Conservation (phyloP, 2,113 vertebrate species). For the Benthochromis sp. region DNA sequence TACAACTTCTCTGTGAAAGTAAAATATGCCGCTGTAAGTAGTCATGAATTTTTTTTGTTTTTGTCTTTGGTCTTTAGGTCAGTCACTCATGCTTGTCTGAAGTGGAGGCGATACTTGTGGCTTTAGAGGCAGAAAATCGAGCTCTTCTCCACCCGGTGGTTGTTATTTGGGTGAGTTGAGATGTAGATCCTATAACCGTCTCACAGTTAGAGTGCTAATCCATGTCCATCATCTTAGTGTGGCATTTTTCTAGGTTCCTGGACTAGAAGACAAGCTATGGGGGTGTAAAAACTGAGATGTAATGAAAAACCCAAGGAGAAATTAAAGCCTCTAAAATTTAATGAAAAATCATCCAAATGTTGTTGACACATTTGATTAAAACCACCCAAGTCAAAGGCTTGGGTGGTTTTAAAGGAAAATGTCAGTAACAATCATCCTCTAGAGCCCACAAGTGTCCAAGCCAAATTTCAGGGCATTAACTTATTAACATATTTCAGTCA, state of each 20-base stretch:
- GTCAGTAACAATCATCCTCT: background rate
- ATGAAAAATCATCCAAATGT: background rate
- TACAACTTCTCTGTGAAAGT: background rate
- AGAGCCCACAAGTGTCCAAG: background rate
- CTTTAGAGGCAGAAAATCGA: constrained; percentile 31
- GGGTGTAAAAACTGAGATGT: background rate
- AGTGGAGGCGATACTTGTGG: constrained; percentile 15
- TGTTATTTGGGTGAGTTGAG: constrained; percentile 65
- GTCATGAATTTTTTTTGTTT: background rate
- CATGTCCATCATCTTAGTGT: background rate
- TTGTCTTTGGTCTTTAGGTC: constrained; percentile 31
- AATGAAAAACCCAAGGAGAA: background rate
- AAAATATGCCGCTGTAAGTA: background rate
- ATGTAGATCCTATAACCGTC: background rate
- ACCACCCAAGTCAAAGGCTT: background rate
- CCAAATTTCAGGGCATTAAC: background rate
- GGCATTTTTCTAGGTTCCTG: background rate
- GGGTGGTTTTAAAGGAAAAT: background rate
- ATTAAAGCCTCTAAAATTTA: background rate
- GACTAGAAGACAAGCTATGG: background rate
- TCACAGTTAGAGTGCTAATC: background rate
- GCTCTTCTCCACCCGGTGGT: constrained; percentile 62
- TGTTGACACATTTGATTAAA: background rate
- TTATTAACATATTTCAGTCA: background rate
- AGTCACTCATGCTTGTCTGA: constrained; percentile 11